A percentile compares a stretch with the other conserved stretches of the same genome.
Evolutionary conservation across 2,113 vertebrate species (phyloP).

Genomic region (Austrofundulus limnaeus): DNA sequence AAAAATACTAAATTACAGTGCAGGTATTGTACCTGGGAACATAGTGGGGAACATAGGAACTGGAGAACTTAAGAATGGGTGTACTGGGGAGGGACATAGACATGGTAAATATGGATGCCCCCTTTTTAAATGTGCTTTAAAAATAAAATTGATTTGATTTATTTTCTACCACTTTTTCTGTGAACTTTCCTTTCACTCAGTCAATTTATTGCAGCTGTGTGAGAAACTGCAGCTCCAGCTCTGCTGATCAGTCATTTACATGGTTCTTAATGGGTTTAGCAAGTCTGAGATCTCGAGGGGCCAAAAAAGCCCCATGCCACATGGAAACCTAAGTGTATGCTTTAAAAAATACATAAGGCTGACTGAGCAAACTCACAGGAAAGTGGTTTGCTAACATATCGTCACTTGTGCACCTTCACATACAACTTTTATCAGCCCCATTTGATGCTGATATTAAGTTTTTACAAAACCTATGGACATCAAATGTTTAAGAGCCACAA

Average conservation of each 20-base stretch:
- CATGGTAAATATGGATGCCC: too few species aligned
- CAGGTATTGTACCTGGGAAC: too few species aligned
- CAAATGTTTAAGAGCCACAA: too few species aligned
- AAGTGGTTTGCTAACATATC: constrained; percentile 4
- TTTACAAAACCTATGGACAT: background rate
- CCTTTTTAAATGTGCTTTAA: too few species aligned
- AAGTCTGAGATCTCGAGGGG: constrained; percentile 29
- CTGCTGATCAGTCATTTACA: constrained; percentile 21
- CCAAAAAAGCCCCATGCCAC: background rate
- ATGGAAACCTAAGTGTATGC: constrained; percentile 8
- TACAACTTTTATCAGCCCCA: background rate
- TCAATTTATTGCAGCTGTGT: constrained; percentile 2
- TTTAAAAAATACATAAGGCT: constrained; percentile 49
- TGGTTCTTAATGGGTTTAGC: constrained; percentile 39
- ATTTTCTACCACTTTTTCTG: background rate
- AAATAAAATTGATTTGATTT: too few species aligned
- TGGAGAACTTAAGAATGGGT: too few species aligned
- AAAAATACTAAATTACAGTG: too few species aligned
- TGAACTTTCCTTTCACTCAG: constrained; percentile 1
- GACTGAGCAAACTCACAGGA: constrained; percentile 25
- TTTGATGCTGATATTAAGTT: background rate
- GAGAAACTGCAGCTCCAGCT: constrained; percentile 18
- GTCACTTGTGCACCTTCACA: constrained; percentile 1
- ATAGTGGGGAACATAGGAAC: too few species aligned
- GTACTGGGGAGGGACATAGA: too few species aligned